Conservation (phyloP, 1,140 invertebrate species). For the Trypoxylus dichotomus region DNA sequence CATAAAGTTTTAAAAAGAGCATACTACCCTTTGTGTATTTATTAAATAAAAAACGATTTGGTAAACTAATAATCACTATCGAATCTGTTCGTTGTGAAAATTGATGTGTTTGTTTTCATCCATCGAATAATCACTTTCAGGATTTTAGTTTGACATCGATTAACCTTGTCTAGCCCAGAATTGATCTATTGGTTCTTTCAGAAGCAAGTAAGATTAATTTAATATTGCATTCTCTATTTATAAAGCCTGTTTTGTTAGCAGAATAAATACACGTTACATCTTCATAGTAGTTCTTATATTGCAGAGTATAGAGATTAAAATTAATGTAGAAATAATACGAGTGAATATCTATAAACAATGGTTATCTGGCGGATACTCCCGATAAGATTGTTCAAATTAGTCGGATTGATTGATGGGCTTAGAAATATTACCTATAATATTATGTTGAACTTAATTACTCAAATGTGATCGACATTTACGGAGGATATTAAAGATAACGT, state of each 20-base stretch:
- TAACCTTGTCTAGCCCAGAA: neutral
- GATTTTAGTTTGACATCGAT: neutral
- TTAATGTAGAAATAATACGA: no score
- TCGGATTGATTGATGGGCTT: neutral
- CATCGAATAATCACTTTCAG: neutral
- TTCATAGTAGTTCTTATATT: no score
- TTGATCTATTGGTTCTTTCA: neutral
- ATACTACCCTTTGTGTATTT: no score
- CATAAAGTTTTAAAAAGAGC: no score
- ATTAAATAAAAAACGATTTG: no score
- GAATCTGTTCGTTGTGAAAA: neutral
- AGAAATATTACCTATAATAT: no score
- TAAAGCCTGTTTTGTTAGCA: neutral
- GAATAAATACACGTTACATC: no score
- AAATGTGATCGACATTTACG: neutral
- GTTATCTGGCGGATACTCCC: neutral
- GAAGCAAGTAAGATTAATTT: neutral
- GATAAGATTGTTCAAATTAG: neutral
- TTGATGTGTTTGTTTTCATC: neutral
- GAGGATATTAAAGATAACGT: neutral
- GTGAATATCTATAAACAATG: no score
- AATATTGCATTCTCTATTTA: neutral
- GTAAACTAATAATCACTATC: no score
- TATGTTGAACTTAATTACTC: neutral
- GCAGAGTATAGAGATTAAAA: no score